Base-by-base conservation (phyloP, 2,113 vertebrate species). In the Nestor notabilis region DNA sequence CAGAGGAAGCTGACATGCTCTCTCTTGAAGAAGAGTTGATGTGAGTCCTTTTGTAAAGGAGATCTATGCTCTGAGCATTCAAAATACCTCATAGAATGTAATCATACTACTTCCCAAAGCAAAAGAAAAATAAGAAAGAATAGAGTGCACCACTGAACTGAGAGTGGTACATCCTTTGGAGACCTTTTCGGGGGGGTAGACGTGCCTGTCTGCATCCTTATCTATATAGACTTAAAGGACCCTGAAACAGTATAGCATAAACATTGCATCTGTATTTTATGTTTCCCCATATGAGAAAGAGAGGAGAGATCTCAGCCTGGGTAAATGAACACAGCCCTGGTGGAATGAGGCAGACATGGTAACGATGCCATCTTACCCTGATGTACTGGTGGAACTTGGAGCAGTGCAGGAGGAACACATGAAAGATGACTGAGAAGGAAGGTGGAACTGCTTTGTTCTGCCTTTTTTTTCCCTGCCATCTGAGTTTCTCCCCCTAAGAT, bases 41-140 rank as follows among this genome's bases (percentile, higher is more conserved):
- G 91, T 87, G 89, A 89, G 87, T 91, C 83, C 92, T 95, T 97
- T 96, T 93, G 92, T 93, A 76, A 79, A 94, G 85, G 66, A 94
- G 85, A 93, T 97, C 83, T 79, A 68, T 86, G 86, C 86, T 94
- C 90, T 94, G 92, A 92, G 80, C 83, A 89, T 80, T 95, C 92
- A 71, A 82, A 81, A 90, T 71, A 71, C 85, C 83, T 95, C 89
- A 65, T n/a, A 69, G 96, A 96, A 95, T 96, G 89, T 94, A 96
- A 95, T 90, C 85, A 66, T 76, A 81, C 55, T 18, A 53, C 80
- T 92, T 95, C 81, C 77, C 83, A 95, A 79, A 91, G 77, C 89
- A 75, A 79, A 89, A 90, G 72, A 20, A 46, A 89, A 95, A 87
- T 53, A 70, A 75, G 49, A 72, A 65, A 37, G 29, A 44, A 31